Evolutionary conservation across 64 coral and sea anemone species (phyloP), one percentile per base, ranked within the genome.

Genomic region (Stichodactyla helianthus): DNA sequence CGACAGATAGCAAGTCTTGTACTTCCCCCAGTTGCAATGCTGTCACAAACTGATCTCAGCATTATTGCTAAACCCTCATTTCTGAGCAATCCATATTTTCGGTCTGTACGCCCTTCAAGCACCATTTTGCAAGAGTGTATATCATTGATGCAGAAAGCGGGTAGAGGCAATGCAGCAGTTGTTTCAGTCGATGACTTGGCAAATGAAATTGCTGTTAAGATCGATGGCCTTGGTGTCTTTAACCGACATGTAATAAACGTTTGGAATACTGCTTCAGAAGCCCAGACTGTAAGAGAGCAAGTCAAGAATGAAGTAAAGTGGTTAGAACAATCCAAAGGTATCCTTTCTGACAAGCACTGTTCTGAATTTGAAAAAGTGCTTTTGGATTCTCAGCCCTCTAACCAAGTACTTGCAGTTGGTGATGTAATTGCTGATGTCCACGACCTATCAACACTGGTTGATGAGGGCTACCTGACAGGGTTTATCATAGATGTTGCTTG

Each of bases 401-500:
- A 61, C 0, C n/a, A 61, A 59, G 28, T 85, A 27, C 25, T 85
- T 35, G 19, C 25, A 17, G 17, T 52, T 7, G 59, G 26, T 4
- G 58, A 52, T 28, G 11, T 85, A 10, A 5, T 85, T 61, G 58
- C 31, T 85, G 84, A 85, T 65, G 56, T 59, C 5, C 26, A 85
- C 13, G 84, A 85, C n/a, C 27, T 85, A 17, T 26, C 84, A 59
- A 64, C 84, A 9, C 20, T 85, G 6, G 84, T 59, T 11, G 84
- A 15, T 85, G 84, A 85, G 59, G 0, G 84, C 55, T 85, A 85
- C 11, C 50, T 85, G 55, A 59, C 54, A 64, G 84, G 84, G 10
- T 85, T 85, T 63, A 57, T 85, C 11, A 85, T 85, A 27, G 84
- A 85, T 65, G 84, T 11, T 35, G 58, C 84, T 62, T 85, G 84